Conservation (phyloP, 2,888 invertebrate genomes). For the Diploptera punctata region DNA sequence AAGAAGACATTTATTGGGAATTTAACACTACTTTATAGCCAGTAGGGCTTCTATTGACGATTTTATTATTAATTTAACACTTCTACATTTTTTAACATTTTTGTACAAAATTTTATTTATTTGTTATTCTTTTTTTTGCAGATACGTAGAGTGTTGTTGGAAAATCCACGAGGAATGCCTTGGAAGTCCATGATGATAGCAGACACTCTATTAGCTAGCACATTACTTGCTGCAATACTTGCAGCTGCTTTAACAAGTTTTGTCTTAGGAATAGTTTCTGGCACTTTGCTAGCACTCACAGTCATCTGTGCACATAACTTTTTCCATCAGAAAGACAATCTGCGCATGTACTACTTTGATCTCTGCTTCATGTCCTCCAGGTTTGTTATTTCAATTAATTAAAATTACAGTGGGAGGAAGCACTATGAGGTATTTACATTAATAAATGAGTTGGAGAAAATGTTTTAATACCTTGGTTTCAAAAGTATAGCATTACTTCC, state of each 20-base stretch:
- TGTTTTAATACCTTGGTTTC: too few species aligned
- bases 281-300: slow-evolving; percentile 64
- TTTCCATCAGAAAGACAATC: slow-evolving; percentile 76
- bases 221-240: slow-evolving; percentile 51
- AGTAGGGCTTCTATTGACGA: too few species aligned
- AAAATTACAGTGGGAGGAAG: too few species aligned
- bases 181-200: slow-evolving; percentile 29
- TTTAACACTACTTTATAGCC: too few species aligned
- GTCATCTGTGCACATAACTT: slow-evolving; percentile 74
- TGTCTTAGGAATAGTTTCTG: slow-evolving; percentile 59
- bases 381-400: too few species aligned
- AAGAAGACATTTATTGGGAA: too few species aligned
- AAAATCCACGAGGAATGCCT: neutral
- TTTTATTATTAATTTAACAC: too few species aligned
- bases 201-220: slow-evolving; percentile 54
- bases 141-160: slow-evolving; percentile 23
- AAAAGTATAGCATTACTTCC: too few species aligned
- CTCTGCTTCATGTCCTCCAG: slow-evolving; percentile 69
- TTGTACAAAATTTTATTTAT: too few species aligned
- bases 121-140: neutral
- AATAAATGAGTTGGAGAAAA: too few species aligned
- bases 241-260: slow-evolving; percentile 44
- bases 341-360: slow-evolving; percentile 81
- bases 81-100: too few species aligned
- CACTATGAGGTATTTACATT: too few species aligned